Evolutionary conservation across 37 sponge, comb jelly and placozoan genomes (phyloP).

Genomic region (Dysidea cf. avara): DNA sequence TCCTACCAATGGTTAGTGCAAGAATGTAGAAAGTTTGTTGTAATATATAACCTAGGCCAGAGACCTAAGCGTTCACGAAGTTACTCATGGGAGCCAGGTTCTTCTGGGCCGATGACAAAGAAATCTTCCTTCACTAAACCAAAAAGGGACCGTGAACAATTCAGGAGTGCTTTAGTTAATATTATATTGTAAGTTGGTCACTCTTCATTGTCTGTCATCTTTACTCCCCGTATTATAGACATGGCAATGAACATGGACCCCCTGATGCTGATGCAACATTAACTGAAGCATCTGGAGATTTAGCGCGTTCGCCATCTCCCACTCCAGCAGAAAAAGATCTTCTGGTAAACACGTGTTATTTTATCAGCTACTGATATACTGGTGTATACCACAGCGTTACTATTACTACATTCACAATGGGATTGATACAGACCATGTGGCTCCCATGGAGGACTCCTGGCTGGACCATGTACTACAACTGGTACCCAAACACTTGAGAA

Average conservation of each 20-base stretch:
- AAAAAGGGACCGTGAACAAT: slow-evolving; percentile 78
- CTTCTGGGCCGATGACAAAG: slow-evolving; percentile 9
- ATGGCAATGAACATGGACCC: slow-evolving; percentile 26
- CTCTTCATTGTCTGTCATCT: neutral
- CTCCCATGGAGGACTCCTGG: slow-evolving; percentile 98
- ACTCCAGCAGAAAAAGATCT: slow-evolving; percentile 79
- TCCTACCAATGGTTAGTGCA: no score
- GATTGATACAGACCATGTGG: slow-evolving; percentile 95
- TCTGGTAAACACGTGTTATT: slow-evolving; percentile 42
- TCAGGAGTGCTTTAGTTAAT: slow-evolving; percentile 88
- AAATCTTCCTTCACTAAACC: slow-evolving; percentile 10
- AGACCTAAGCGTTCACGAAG: slow-evolving; percentile 38
- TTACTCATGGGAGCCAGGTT: slow-evolving; percentile 54
- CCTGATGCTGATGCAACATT: slow-evolving; percentile 23
- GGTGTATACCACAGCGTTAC: slow-evolving; percentile 76
- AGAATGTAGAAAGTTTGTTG: neutral
- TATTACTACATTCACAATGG: slow-evolving; percentile 98
- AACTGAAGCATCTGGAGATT: neutral
- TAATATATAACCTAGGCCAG: neutral
- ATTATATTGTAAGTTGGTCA: slow-evolving; percentile 75
- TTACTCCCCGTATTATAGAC: slow-evolving; percentile 8
- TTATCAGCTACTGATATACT: neutral
- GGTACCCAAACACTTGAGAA: slow-evolving; percentile 44
- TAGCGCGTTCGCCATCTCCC: slow-evolving; percentile 40
- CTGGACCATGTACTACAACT: slow-evolving; percentile 63